A percentile compares a stretch with the other conserved stretches of the same genome.
Evolutionary conservation across 2,888 invertebrate genomes (phyloP).

Genomic region (Bibio marci): DNA sequence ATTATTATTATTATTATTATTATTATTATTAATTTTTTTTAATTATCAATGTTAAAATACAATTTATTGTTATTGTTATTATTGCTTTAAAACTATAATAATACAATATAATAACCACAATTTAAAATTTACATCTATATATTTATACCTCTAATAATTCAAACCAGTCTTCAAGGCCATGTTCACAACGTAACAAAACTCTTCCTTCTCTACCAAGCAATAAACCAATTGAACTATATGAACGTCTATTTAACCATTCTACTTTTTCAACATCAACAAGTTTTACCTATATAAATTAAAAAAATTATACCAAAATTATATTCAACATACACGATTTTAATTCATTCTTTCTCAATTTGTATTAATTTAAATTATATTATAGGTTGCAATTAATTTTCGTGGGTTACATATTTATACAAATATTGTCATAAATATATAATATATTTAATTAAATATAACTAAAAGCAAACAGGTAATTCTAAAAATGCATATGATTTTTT

Average conservation of each 20-base stretch:
- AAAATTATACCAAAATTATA: too few relatives aligned
- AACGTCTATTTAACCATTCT: conserved; percentile 47
- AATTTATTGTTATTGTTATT: conserved; percentile 5
- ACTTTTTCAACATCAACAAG: conserved; percentile 45
- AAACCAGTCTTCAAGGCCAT: conserved; percentile 47
- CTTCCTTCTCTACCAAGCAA: conserved; percentile 34
- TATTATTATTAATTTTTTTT: not conserved
- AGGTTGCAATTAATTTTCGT: too few relatives aligned
- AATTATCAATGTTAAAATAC: not conserved
- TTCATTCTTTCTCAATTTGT: too few relatives aligned
- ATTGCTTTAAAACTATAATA: conserved; percentile 1
- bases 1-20: not conserved
- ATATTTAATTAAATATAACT: too few relatives aligned
- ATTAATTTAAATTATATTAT: too few relatives aligned
- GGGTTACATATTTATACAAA: too few relatives aligned
- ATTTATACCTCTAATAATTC: conserved; percentile 37
- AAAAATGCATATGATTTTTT: too few relatives aligned
- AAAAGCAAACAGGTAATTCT: too few relatives aligned
- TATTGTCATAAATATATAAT: too few relatives aligned
- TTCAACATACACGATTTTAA: too few relatives aligned
- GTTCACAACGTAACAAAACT: conserved; percentile 27
- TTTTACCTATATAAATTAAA: conserved; percentile 36
- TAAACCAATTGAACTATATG: conserved; percentile 41
- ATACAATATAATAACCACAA: conserved; percentile 4
- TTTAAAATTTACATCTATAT: not conserved